Base-by-base conservation (phyloP, 2,113 vertebrate genomes). In the Electrona antarctica region DNA sequence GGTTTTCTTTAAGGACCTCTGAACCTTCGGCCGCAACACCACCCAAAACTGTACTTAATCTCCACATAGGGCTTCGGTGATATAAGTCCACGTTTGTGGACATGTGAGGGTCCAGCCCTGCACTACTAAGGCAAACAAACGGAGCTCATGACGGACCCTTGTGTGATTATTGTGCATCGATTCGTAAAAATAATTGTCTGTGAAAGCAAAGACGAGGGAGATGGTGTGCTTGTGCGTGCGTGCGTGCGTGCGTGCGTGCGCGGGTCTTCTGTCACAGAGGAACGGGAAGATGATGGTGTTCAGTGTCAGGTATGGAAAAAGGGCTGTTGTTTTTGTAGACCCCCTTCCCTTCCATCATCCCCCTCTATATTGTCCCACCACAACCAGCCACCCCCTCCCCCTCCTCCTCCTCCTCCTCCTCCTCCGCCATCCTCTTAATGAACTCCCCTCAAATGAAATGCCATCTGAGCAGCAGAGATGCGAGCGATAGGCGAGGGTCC, bases 111-210 rank as follows among this genome's bases (percentile, higher is more conserved):
- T n/a, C n/a, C n/a, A n/a, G n/a, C n/a, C n/a, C n/a, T 78, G 21
- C 21, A 21, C 21, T 21, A 21, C n/a, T 89, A 90, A 88, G 62
- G 78, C 62, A 87, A 89, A 91, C 84, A 86, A n/a, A 21, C 21
- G 49, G 50, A 46, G 57, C 68, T 69, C 60, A 4, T n/a, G 67
- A 70, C 67, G 21, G 21, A 21, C 21, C 21, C 21, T 21, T 41
- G 62, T 78, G 77, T 73, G 77, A 87, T 84, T 78, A 77, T 64
- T 67, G 80, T 45, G 71, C 68, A 71, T 48, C 73, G 21, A 21
- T 21, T 21, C 2, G 52, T 83, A 65, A 47, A 64, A 86, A 78
- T 81, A 68, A 64, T 81, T 85, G 62, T 60, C 29, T 49, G 69
- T 67, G 3, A 84, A 80, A 80, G 54, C 64, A 60, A 75, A 87